Conservation (phyloP, 2,113 vertebrate species). For the Podocnemis expansa region DNA sequence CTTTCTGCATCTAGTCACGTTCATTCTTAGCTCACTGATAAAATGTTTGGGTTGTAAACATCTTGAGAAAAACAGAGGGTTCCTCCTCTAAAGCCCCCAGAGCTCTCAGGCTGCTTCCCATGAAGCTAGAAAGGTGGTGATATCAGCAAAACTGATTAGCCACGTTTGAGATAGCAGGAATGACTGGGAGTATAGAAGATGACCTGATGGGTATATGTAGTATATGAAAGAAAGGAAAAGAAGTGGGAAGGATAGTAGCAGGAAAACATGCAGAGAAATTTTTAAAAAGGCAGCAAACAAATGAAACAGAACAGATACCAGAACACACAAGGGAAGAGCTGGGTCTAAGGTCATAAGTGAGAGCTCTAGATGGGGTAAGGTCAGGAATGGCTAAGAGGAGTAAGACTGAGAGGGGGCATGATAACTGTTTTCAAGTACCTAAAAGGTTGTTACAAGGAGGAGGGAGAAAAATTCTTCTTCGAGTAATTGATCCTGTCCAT, state of each 20-base stretch:
- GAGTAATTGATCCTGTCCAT: too few relatives aligned
- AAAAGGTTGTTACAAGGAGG: too few relatives aligned
- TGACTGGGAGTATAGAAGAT: background rate
- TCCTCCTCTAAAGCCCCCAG: background rate
- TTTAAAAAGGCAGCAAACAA: background rate
- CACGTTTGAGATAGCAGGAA: background rate
- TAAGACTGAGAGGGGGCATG: too few relatives aligned
- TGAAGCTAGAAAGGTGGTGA: background rate
- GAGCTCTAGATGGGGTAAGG: background rate
- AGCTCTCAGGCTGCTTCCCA: background rate
- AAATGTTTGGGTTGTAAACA: background rate
- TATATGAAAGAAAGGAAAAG: too few relatives aligned
- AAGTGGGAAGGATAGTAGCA: too few relatives aligned
- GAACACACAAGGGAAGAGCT: background rate
- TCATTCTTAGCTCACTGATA: background rate
- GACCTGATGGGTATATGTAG: too few relatives aligned
- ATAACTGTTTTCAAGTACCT: too few relatives aligned
- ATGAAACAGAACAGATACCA: background rate
- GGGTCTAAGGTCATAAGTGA: background rate
- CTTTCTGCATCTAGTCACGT: background rate
- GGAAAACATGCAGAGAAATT: too few relatives aligned
- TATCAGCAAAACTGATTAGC: background rate
- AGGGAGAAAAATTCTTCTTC: too few relatives aligned
- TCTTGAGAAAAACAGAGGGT: background rate
- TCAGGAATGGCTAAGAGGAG: background rate